A percentile compares a stretch with the other conserved stretches of the same genome.
These are phyloP conservation scores for Anthonomus grandis DNA, from an alignment of 1,140 invertebrate genomes.

Conservation along the genomic window DNA sequence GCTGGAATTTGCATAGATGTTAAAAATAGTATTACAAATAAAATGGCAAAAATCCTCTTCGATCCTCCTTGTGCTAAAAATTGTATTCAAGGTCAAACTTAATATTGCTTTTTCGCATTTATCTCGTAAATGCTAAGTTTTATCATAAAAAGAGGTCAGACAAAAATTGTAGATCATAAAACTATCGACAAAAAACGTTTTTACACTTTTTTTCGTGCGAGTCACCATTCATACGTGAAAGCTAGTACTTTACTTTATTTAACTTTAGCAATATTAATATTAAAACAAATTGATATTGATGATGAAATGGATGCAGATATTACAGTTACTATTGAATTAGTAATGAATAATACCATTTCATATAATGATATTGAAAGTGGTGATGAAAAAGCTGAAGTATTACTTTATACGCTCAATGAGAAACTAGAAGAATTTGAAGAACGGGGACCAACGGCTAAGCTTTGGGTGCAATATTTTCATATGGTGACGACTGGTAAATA, in stretches of 20 bases:
- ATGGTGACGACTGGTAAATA: conserved; percentile 41
- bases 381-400: conserved; percentile 36
- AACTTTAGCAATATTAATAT: conserved; percentile 25
- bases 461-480: conserved; percentile 47
- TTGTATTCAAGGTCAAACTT: too few relatives aligned
- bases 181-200: too few relatives aligned
- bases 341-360: conserved; percentile 25
- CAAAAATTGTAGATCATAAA: too few relatives aligned
- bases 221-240: too few relatives aligned
- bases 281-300: conserved; percentile 23
- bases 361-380: conserved; percentile 37
- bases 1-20: too few relatives aligned
- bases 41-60: too few relatives aligned
- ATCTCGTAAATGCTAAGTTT: too few relatives aligned
- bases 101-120: too few relatives aligned
- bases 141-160: too few relatives aligned
- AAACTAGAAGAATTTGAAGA: conserved; percentile 32
- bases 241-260: conserved; percentile 22
- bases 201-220: too few relatives aligned
- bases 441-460: conserved; percentile 38
- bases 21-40: too few relatives aligned
- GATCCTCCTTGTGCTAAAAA: too few relatives aligned
- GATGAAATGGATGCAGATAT: conserved; percentile 38
- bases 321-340: conserved; percentile 32
- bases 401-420: conserved; percentile 43